A percentile compares a stretch with the other conserved stretches of the same genome.
These are phyloP conservation scores for Regulus satrapa DNA, from an alignment of 2,113 vertebrate species.

Conservation along the genomic window DNA sequence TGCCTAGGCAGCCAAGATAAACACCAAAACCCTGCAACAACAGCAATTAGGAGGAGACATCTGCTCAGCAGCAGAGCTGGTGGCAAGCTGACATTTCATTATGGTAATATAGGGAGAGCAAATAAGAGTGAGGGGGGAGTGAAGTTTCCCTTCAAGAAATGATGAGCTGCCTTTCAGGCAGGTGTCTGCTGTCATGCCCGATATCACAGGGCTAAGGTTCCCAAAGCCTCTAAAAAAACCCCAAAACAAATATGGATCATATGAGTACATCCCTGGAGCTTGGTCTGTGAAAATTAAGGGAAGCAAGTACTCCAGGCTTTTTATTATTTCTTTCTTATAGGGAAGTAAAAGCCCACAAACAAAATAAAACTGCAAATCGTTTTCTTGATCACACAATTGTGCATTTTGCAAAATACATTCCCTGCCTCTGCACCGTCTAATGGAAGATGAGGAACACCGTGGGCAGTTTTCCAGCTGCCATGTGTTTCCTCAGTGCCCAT, in stretches of 20 bases:
- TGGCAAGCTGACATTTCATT: slow-evolving; percentile 30
- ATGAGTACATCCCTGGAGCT: not conserved
- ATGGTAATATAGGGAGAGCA: not conserved
- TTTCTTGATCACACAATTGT: not conserved
- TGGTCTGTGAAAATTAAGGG: not conserved
- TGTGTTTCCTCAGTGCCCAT: not conserved
- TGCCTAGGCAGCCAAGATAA: not conserved
- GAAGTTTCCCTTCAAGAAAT: not conserved
- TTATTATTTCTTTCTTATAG: not conserved
- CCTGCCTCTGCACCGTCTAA: not conserved
- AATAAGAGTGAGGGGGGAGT: not conserved
- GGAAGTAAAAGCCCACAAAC: not conserved
- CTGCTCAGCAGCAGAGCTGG: slow-evolving; percentile 13
- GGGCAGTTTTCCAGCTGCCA: not conserved
- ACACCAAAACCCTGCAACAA: not conserved
- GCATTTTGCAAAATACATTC: not conserved
- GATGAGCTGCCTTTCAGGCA: not conserved
- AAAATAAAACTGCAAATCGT: not conserved
- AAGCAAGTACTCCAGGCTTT: not conserved
- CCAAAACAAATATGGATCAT: not conserved
- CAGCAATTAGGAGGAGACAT: not conserved
- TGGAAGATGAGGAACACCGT: fast-evolving
- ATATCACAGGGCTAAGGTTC: not conserved
- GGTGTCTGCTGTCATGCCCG: not conserved
- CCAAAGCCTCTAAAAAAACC: not conserved